phyloP scores from a whole-genome alignment of 2,888 invertebrate species.

The Conus canariensis region DNA sequence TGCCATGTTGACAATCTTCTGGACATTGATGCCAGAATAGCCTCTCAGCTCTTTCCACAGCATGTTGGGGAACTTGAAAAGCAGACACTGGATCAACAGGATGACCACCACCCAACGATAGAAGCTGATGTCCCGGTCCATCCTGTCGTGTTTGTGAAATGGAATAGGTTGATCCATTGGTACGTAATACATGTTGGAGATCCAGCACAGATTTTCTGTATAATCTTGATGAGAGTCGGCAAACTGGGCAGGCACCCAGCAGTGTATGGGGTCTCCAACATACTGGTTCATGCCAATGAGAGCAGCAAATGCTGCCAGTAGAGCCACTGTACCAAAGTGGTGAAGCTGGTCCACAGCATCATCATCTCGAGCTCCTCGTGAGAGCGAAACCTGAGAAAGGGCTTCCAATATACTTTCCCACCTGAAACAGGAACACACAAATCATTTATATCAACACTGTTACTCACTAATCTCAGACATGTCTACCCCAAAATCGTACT shows the following conservation, averaged over 20 bases:
- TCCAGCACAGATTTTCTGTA: conserved; percentile 55
- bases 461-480: no score
- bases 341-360: conserved; percentile 55
- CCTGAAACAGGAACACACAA: conserved; percentile 43
- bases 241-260: conserved; percentile 58
- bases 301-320: conserved; percentile 52
- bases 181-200: conserved; percentile 56
- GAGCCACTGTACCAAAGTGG: conserved; percentile 51
- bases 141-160: conserved; percentile 44
- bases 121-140: conserved; percentile 54
- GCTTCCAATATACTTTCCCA: conserved; percentile 53
- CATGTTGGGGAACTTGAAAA: conserved; percentile 58
- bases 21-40: conserved; percentile 56
- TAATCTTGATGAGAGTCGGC: conserved; percentile 52
- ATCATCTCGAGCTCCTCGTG: conserved; percentile 53
- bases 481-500: no score
- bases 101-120: conserved; percentile 58
- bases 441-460: no score
- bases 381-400: conserved; percentile 50
- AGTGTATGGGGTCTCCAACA: conserved; percentile 60
- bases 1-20: conserved; percentile 56
- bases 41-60: conserved; percentile 54
- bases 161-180: conserved; percentile 55
- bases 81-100: conserved; percentile 52
- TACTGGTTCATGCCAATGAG: conserved; percentile 55